Evolutionary conservation across 2,113 vertebrate species (phyloP), one percentile per base, ranked within the genome.

Genomic region (Microcebus tavaratra): DNA sequence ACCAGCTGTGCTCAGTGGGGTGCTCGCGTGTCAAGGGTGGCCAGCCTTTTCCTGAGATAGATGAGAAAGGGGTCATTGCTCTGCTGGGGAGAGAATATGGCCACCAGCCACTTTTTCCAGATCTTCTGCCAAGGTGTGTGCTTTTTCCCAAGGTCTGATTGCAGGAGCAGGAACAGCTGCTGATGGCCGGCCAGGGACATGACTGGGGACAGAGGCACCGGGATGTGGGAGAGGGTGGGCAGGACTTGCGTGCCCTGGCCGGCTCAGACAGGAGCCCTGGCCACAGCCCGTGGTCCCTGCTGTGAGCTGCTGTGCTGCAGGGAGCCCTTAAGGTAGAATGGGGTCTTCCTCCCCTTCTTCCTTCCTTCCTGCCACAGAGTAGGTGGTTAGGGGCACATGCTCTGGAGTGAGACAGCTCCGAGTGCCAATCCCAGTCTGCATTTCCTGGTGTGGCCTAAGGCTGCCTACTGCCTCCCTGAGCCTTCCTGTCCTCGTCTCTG

Each of bases 31-130:
- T 17, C 21, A 61, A 45, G 55, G 21, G 23, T 2, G 17, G 68
- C 39, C 2, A 1, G 31, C 3, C 17, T 23, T 4, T 14, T 73
- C 78, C 57, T 4, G 8, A 5, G n/a, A 20, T 2, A 5, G 55
- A 20, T 12, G 34, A 65, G 14, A 36, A 57, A 48, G 13, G 7
- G 39, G 12, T 3, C 17, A 11, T 6, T 8, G 14, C 42, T 63
- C 5, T 4, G 13, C 0, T 36, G 31, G n/a, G 36, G 50, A 50
- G 36, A 29, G 63, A 21, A 31, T 3, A 0, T 4, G 15, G 31
- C 15, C 53, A 20, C 5, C n/a, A 0, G 25, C 45, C 11, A 0
- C 61, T 57, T 61, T 31, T 79, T 67, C 73, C 95, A 57, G 88
- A 14, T 3, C 25, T 36, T 29, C 34, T 23, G 45, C 63, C 29